Base-by-base conservation (phyloP, 2,113 vertebrate genomes). In the Hepsetus odoe region DNA sequence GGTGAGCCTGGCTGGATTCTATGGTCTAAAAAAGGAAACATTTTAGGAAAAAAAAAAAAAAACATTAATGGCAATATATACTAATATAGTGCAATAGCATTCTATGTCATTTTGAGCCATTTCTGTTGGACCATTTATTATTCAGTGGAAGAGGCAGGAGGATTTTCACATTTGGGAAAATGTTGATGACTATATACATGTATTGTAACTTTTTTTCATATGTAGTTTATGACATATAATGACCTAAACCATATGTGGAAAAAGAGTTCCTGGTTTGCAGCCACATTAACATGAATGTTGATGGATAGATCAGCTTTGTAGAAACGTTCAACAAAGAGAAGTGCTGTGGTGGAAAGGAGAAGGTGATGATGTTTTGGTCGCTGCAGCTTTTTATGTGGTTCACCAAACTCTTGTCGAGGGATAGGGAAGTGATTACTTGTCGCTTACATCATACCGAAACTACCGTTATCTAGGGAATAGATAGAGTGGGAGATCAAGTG, bases 371-470 rank as follows among this genome's bases (percentile, higher is more conserved):
- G 51, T 49, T 32, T 79, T 28, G 65, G 81, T 70, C 59, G 20
- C 26, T 20, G 38, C 30, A 26, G 66, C 51, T 76, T 78, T n/a
- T 26, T 67, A n/a, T 71, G 64, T 22, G 64, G 71, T 75, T 65
- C 14, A 32, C 32, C 1, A 42, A 22, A 51, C 6, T 8, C 40
- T 8, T 20, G 0, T 22, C 14, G 28, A 22, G 8, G 35, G 12
- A 70, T 40, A 68, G 18, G 74, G 59, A 76, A 66, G 67, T 67
- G 40, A 58, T 67, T n/a, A 38, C 18, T 35, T 20, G 55, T 26
- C 14, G 33, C 42, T 70, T 30, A 64, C 46, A 42, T 79, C 18
- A 44, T 76, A 71, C 11, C 71, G 38, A 75, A 83, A 72, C 66
- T 59, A 16, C 2, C 1, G 24, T 64, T 74, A 35, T 1, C 26